These are phyloP conservation scores for Merodon equestris DNA, from an alignment of 2,888 invertebrate genomes.

Conservation along the genomic window DNA sequence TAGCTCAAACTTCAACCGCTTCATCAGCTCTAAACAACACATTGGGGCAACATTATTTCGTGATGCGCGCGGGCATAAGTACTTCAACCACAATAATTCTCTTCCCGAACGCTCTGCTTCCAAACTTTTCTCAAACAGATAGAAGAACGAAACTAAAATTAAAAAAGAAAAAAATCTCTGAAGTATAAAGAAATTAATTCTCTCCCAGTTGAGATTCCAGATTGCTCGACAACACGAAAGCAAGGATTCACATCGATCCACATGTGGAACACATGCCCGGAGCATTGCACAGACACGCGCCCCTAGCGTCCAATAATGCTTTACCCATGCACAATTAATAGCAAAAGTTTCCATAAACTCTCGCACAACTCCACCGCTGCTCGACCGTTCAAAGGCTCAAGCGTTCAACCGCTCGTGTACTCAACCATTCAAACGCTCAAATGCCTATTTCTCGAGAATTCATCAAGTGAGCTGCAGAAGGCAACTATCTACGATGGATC, in stretches of 20 bases:
- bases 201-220: neutral
- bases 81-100: constrained; percentile 16
- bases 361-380: constrained; percentile 9
- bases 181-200: neutral
- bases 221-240: constrained; percentile 6
- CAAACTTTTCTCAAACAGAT: constrained; percentile 20
- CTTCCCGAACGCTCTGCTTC: constrained; percentile 34
- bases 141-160: neutral
- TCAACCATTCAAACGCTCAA: too few species aligned
- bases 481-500: too few species aligned
- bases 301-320: constrained; percentile 54
- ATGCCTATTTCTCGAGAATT: too few species aligned
- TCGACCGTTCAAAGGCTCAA: too few species aligned
- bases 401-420: too few species aligned
- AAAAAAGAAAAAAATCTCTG: constrained; percentile 10
- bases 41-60: constrained; percentile 47
- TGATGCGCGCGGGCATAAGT: constrained; percentile 6
- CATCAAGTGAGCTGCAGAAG: too few species aligned
- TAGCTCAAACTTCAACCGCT: neutral
- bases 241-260: constrained; percentile 28
- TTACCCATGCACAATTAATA: constrained; percentile 61
- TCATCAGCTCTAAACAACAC: constrained; percentile 19
- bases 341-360: constrained; percentile 55
- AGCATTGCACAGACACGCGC: constrained; percentile 25
- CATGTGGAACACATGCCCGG: neutral